Evolutionary conservation across 2,113 vertebrate species (phyloP).

Genomic region (Holacanthus passer): DNA sequence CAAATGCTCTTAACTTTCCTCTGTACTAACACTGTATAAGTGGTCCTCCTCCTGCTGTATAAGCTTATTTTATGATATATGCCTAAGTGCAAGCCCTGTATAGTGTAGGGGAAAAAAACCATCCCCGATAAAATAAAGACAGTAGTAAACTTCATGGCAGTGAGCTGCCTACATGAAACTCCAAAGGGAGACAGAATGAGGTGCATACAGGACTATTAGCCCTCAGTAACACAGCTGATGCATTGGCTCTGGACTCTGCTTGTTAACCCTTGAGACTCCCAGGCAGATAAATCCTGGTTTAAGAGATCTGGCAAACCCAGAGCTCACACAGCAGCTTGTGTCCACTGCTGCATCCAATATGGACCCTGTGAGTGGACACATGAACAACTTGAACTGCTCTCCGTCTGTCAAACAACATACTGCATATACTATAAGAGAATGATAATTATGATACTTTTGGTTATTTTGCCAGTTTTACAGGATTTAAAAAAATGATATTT

Average conservation of each 20-base stretch:
- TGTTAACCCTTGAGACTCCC: constrained; percentile 72
- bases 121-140: constrained; percentile 57
- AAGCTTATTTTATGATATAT: constrained; percentile 50
- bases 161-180: constrained; percentile 48
- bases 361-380: not conserved
- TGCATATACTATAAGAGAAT: not conserved
- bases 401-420: not conserved
- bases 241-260: constrained; percentile 67
- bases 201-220: constrained; percentile 69
- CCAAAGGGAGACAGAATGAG: constrained; percentile 61
- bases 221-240: constrained; percentile 69
- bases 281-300: constrained; percentile 64
- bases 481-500: not conserved
- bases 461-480: not conserved
- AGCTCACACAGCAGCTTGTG: constrained; percentile 46
- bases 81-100: constrained; percentile 38
- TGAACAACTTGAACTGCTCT: not conserved
- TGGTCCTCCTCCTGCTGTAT: constrained; percentile 32
- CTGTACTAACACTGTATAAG: constrained; percentile 22
- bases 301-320: constrained; percentile 56
- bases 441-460: not conserved
- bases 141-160: constrained; percentile 53
- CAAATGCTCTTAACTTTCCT: constrained; percentile 31
- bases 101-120: not conserved
- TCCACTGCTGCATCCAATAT: constrained; percentile 40